Evolutionary conservation across 2,888 invertebrate genomes (phyloP), one percentile per base, ranked within the genome.

Genomic region (Melanotus villosus): DNA sequence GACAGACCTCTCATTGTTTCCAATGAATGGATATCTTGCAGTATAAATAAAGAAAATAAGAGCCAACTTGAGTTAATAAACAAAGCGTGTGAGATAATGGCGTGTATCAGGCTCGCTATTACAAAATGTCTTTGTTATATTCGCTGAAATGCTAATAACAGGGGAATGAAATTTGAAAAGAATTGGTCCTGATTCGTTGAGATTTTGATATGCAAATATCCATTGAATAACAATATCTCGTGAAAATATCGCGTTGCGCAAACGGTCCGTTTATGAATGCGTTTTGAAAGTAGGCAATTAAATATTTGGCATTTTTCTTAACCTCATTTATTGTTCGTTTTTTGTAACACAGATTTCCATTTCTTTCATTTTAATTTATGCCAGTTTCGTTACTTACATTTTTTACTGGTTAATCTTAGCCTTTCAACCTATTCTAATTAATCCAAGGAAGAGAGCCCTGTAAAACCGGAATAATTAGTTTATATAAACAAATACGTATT

Each of bases 1-100:
- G 74, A 71, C 69, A 70, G 58, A 62, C 72, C 67, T 72, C 67
- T 76, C 79, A 81, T 81, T 81, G 81, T 81, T 79, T 78, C 75
- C 79, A 75, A 75, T 79, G 77, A 80, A 80, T 79, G 76, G 80
- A 77, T 77, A 77, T 76, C 36, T 47, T 19, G 18, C 59, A 19
- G 58, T 32, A 59, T 21, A 50, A 50, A 67, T 23, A 34, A 34
- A 14, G 52, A 56, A 54, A 62, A n/a, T 23, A 41, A 43, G 26
- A 58, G 18, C 47, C 32, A 38, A 45, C 32, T 47, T 30, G 18
- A 32, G 58, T 66, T 66, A 60, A 68, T 67, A 65, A 70, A 72
- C 70, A 72, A 72, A 68, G 68, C 65, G 58, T 73, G 68, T 65
- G 62, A 67, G 67, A 71, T 71, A 60, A 70, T 63, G 62, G 57